phyloP scores from a whole-genome alignment of 2,113 vertebrate genomes.

The Gnathochromis pfefferi region DNA sequence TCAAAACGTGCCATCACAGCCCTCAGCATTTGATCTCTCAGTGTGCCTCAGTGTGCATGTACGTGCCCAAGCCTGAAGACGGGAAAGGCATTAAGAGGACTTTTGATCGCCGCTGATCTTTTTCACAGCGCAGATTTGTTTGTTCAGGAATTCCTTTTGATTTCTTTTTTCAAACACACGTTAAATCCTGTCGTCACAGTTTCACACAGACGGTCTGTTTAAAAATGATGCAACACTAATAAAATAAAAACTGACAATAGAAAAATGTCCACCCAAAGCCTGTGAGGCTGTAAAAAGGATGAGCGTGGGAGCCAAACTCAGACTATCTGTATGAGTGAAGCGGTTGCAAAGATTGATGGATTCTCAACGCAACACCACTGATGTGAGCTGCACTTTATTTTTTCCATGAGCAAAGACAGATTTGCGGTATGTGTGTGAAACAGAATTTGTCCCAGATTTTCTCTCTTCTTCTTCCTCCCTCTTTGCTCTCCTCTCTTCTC shows the following conservation, averaged over 20 bases:
- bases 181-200: neutral
- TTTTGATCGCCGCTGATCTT: constrained; percentile 12
- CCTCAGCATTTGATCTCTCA: constrained; percentile 49
- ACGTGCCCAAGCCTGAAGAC: constrained; percentile 26
- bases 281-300: neutral
- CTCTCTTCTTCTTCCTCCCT: constrained; percentile 39
- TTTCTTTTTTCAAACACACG: neutral
- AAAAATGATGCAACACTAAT: constrained; percentile 2
- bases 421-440: constrained; percentile 49
- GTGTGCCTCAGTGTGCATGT: neutral
- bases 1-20: constrained; percentile 33
- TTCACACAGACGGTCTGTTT: neutral
- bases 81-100: constrained; percentile 8
- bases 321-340: constrained; percentile 36
- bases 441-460: constrained; percentile 63
- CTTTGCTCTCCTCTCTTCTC: constrained; percentile 33
- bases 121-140: neutral
- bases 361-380: constrained; percentile 39
- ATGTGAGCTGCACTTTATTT: constrained; percentile 34
- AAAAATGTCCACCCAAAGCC: neutral
- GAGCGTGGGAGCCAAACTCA: constrained; percentile 50
- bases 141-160: neutral
- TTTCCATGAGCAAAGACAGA: constrained; percentile 59
- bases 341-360: constrained; percentile 48
- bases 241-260: constrained; percentile 9